Percentiles rank a stretch among this genome's conserved stretches.
Conservation (phyloP, 2,113 vertebrate species). For the Eulacestoma nigropectus region DNA sequence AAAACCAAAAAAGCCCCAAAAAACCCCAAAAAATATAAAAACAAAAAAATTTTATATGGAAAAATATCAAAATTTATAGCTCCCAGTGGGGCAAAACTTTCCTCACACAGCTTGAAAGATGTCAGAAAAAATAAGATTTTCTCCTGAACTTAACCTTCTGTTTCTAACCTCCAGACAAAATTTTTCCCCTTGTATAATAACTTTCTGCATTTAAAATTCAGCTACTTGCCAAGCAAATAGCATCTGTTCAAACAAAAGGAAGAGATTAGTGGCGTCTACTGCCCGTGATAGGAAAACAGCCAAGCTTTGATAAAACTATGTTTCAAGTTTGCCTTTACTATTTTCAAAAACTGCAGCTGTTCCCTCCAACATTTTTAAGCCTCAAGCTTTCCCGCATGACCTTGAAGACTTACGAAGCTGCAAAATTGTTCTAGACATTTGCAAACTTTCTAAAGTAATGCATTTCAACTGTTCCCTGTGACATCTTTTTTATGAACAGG, state of each 20-base stretch:
- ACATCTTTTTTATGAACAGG: not conserved
- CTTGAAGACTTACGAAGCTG: not conserved
- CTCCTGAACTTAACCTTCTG: not conserved
- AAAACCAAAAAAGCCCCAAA: not conserved
- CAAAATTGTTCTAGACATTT: not conserved
- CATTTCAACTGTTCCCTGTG: not conserved
- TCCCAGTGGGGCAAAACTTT: not conserved
- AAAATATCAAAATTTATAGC: not conserved
- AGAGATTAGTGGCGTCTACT: constrained; percentile 10
- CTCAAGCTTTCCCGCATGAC: constrained; percentile 1
- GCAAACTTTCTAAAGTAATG: not conserved
- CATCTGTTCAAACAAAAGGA: constrained; percentile 47
- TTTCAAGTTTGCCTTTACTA: constrained; percentile 14
- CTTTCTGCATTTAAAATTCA: constrained; percentile 11
- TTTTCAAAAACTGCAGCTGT: constrained; percentile 39
- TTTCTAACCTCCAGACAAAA: not conserved
- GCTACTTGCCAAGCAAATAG: not conserved
- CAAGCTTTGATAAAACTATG: not conserved
- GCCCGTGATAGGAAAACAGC: not conserved
- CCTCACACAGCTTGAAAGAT: not conserved
- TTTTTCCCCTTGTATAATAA: not conserved
- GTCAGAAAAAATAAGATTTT: not conserved
- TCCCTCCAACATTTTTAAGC: not conserved
- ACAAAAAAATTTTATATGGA: not conserved
- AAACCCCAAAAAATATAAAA: too few species aligned